Conservation (phyloP, 2,113 vertebrate species). For the Melierax canorus region DNA sequence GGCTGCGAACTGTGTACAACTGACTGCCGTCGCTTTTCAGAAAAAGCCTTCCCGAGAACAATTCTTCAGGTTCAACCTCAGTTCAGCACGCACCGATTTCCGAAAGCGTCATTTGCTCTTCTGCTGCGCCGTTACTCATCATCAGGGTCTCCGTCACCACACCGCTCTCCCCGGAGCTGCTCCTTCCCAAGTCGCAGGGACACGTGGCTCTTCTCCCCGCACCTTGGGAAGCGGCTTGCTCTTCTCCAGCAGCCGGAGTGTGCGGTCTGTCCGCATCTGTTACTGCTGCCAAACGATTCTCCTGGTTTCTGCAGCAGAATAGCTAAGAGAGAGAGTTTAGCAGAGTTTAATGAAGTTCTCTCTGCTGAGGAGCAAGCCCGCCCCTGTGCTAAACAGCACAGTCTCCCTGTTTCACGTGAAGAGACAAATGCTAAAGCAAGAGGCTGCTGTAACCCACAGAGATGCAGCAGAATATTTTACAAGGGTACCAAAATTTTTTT, state of each 20-base stretch:
- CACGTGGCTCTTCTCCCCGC: not conserved
- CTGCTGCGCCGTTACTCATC: not conserved
- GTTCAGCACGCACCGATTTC: not conserved
- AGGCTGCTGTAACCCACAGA: not conserved
- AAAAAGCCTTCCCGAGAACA: not conserved
- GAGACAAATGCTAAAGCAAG: not conserved
- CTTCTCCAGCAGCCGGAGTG: not conserved
- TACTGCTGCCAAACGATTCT: not conserved
- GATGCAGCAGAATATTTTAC: not conserved
- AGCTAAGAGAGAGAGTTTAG: not conserved
- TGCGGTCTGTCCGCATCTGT: not conserved
- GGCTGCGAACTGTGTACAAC: rapidly evolving
- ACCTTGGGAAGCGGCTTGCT: not conserved
- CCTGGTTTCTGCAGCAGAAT: not conserved
- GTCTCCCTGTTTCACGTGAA: rapidly evolving
- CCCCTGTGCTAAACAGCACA: not conserved
- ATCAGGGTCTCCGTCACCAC: not conserved
- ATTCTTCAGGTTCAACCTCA: not conserved
- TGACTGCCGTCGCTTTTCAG: not conserved
- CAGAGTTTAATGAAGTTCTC: not conserved
- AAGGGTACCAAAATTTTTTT: not conserved
- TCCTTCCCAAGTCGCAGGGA: not conserved
- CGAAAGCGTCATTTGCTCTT: not conserved
- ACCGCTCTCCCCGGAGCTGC: rapidly evolving
- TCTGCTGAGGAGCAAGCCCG: not conserved